These are phyloP conservation scores for Dicycla oo DNA, from an alignment of 2,888 invertebrate genomes.

Conservation along the genomic window DNA sequence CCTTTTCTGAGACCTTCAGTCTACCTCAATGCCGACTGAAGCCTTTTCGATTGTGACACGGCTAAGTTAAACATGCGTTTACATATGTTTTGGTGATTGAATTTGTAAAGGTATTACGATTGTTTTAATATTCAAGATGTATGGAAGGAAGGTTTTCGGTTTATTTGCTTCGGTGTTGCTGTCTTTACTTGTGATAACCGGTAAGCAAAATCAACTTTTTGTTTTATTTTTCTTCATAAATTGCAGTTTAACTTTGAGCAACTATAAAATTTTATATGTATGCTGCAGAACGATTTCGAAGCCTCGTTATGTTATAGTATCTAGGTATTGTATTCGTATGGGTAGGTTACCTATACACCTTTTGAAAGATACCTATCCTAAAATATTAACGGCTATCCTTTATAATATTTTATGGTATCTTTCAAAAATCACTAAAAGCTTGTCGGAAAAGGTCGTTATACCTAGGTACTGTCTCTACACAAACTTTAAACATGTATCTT, in stretches of 20 bases:
- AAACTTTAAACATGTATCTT: neutral
- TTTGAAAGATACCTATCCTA: too few species aligned
- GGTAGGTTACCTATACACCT: neutral
- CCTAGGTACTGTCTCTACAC: neutral
- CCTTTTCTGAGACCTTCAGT: constrained; percentile 79
- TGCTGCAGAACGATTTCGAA: neutral
- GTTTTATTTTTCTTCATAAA: neutral
- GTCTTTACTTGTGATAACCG: constrained; percentile 76
- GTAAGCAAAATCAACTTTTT: constrained; percentile 71
- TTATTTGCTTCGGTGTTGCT: constrained; percentile 74
- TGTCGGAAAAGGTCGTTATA: neutral
- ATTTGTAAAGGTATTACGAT: constrained; percentile 66
- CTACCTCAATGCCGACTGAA: constrained; percentile 81
- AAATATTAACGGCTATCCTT: too few species aligned
- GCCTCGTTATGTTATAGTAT: neutral
- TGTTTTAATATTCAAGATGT: constrained; percentile 75
- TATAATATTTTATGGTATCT: neutral
- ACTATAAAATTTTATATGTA: neutral
- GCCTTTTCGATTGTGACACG: constrained; percentile 77
- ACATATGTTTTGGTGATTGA: constrained; percentile 77
- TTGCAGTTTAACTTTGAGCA: neutral
- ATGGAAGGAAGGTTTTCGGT: constrained; percentile 71
- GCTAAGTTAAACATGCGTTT: constrained; percentile 76
- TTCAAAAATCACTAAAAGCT: neutral
- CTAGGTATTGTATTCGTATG: neutral